Evolutionary conservation across 2,113 vertebrate species (phyloP).

Genomic region (Riparia riparia): DNA sequence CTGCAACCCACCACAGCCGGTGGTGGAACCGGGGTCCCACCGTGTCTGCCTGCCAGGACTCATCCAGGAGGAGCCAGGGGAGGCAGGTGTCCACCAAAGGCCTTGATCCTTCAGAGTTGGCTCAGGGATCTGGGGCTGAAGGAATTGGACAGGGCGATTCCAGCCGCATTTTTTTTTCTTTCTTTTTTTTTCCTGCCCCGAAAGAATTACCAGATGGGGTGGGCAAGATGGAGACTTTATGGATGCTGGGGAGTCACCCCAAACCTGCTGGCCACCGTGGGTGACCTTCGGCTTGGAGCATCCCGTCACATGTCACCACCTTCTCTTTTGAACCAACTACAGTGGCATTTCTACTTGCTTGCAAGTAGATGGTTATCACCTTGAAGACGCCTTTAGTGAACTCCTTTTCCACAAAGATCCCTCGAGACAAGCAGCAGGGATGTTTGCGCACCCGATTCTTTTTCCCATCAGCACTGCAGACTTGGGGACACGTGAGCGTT

Average conservation of each 20-base stretch:
- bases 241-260: not conserved
- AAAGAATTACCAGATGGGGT: not conserved
- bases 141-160: not conserved
- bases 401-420: not conserved
- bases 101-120: accelerated
- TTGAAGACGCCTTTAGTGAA: not conserved
- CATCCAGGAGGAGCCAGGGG: accelerated
- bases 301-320: accelerated
- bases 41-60: not conserved
- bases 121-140: not conserved
- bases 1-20: not conserved
- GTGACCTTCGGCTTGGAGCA: not conserved
- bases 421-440: not conserved
- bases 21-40: not conserved
- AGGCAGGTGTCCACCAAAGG: not conserved
- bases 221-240: not conserved
- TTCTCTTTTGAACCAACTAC: not conserved
- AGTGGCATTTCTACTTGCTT: not conserved
- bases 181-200: not conserved
- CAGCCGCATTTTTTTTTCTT: not conserved
- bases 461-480: not conserved
- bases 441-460: not conserved
- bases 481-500: not conserved
- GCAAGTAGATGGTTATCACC: not conserved
- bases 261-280: not conserved